These are phyloP conservation scores for Microtus oregoni DNA, from an alignment of 2,113 vertebrate species.

Conservation along the genomic window DNA sequence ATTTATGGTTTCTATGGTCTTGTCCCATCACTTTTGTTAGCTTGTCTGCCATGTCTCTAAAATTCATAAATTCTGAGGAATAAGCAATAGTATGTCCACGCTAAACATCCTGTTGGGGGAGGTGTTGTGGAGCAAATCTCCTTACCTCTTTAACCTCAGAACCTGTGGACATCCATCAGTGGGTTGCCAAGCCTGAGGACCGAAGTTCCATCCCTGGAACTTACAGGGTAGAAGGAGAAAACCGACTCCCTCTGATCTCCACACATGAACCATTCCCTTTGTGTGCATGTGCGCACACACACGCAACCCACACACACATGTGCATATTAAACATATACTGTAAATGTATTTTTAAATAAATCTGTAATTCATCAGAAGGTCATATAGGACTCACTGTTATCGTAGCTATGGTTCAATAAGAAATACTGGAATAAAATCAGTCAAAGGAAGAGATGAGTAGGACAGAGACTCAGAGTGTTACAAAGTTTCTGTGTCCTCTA, in stretches of 20 bases:
- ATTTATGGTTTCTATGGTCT: not conserved
- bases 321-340: not conserved
- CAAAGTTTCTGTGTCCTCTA: not conserved
- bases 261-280: not conserved
- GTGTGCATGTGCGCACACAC: not conserved
- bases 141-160: not conserved
- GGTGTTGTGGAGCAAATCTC: not conserved
- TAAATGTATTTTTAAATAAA: not conserved
- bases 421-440: not conserved
- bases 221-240: not conserved
- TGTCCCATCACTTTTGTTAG: not conserved
- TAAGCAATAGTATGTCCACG: not conserved
- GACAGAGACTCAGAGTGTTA: not conserved
- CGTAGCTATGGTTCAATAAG: not conserved
- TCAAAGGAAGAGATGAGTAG: not conserved
- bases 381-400: not conserved
- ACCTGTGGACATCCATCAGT: not conserved
- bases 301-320: not conserved
- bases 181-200: not conserved
- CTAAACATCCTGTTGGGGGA: not conserved
- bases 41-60: not conserved
- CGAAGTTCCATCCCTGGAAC: not conserved
- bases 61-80: not conserved
- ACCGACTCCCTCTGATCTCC: not conserved
- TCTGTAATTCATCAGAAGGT: not conserved